These are phyloP conservation scores for Cepaea nemoralis DNA, from an alignment of 1,140 invertebrate species.

Conservation along the genomic window DNA sequence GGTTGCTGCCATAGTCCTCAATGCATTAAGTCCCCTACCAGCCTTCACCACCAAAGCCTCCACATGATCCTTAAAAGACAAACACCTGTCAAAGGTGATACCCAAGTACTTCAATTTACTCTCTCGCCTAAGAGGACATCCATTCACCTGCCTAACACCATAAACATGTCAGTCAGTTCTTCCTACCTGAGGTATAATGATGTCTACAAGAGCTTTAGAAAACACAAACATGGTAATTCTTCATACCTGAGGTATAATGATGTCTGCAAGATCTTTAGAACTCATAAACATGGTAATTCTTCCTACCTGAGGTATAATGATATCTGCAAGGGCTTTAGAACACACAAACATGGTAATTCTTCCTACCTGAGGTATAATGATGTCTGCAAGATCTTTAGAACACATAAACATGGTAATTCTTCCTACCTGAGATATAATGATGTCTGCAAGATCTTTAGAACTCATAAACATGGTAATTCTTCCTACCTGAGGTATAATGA, in stretches of 20 bases:
- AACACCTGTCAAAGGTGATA: too few relatives aligned
- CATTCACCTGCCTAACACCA: too few relatives aligned
- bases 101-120: too few relatives aligned
- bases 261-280: slow-evolving; percentile 95
- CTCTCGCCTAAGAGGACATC: too few relatives aligned
- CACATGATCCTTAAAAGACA: too few relatives aligned
- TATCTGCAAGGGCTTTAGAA: slow-evolving; percentile 95
- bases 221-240: too few relatives aligned
- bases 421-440: slow-evolving; percentile 96
- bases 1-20: too few relatives aligned
- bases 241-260: slow-evolving; percentile 96
- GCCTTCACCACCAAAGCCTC: too few relatives aligned
- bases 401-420: slow-evolving; percentile 79
- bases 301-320: slow-evolving; percentile 96
- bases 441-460: slow-evolving; percentile 95
- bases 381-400: slow-evolving; percentile 95
- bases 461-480: slow-evolving; percentile 84
- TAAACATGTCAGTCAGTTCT: too few relatives aligned
- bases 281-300: too few relatives aligned
- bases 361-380: slow-evolving; percentile 96
- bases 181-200: slow-evolving; percentile 96
- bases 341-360: too few relatives aligned
- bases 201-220: slow-evolving; percentile 95
- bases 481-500: slow-evolving; percentile 96
- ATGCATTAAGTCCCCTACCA: too few relatives aligned